Base-by-base conservation (phyloP, 2,113 vertebrate genomes). In the Pholis gunnellus region DNA sequence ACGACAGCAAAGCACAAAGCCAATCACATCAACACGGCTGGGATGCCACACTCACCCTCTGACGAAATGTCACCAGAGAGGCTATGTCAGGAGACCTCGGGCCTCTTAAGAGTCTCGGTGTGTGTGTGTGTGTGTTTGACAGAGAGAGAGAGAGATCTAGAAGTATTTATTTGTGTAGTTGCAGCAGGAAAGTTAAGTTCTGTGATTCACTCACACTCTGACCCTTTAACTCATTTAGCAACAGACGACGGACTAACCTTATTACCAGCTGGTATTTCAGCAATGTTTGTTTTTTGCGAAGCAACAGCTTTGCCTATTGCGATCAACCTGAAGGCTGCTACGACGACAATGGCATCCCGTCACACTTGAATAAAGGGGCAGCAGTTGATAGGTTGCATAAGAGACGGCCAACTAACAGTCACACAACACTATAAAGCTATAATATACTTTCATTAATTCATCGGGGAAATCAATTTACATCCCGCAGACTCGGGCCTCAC, bases 11-110 rank as follows among this genome's bases (percentile, higher is more conserved):
- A 91, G 88, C 81, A 92, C 90, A 93, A 91, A 91, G 92, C 86
- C 91, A 92, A 89, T 93, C 92, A 93, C 90, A 83, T 87, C 87
- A 81, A 90, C 89, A 88, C 61, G 31, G 52, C 72, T 38, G 29
- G 67, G 73, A 85, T 81, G 84, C 89, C 90, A 85, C 83, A 42
- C 78, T 92, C 86, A 80, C 85, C 87, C 85, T 82, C 84, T 92
- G 88, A 91, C 86, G 52, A 94, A 93, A 93, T 92, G 92, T 93
- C 93, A 93, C 89, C 75, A 65, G 81, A 92, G 88, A 86, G 79
- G 63, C 77, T 69, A 38, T 84, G 87, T 91, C 90, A 88, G 84
- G 88, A 87, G 72, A 77, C 83, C 68, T 50, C 50, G 52, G 68
- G 56, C 79, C 84, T 83, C 84, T 81, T 85, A 61, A 84, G 67